A percentile compares a stretch with the other conserved stretches of the same genome.
phyloP scores from a whole-genome alignment of 1,140 invertebrate genomes.

The Protaetia brevitarsis region DNA sequence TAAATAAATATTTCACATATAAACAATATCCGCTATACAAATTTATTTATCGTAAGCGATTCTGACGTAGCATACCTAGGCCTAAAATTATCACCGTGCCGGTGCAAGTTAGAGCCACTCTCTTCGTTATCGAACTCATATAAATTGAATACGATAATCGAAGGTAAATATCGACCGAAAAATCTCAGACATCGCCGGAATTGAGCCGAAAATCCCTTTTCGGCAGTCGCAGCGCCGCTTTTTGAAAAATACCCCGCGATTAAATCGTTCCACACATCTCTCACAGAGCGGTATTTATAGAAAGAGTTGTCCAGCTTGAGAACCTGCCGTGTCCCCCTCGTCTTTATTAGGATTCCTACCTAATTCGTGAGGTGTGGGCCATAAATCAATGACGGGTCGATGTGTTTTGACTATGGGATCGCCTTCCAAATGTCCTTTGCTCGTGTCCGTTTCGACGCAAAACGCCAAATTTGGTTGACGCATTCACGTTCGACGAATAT shows the following conservation, averaged over 20 bases:
- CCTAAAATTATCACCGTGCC: not conserved
- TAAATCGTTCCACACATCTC: not conserved
- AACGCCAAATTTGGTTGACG: too few species aligned
- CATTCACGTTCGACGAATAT: too few species aligned
- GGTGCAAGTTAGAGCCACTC: not conserved
- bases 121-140: not conserved
- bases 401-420: too few species aligned
- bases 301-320: not conserved
- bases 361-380: not conserved
- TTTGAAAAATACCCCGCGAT: not conserved
- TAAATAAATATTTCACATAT: too few species aligned
- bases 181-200: not conserved
- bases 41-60: too few species aligned
- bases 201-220: not conserved
- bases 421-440: too few species aligned
- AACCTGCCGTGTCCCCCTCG: not conserved
- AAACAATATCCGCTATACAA: too few species aligned
- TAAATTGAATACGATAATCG: not conserved
- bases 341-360: not conserved
- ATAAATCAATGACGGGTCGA: not conserved
- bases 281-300: not conserved
- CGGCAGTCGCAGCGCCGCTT: not conserved
- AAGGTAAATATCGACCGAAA: not conserved
- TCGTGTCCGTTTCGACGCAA: too few species aligned
- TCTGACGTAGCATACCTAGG: not conserved